Percentiles rank a stretch among this genome's conserved stretches.
Evolutionary conservation across 2,113 vertebrate species (phyloP).

Genomic region (Narcine bancroftii): DNA sequence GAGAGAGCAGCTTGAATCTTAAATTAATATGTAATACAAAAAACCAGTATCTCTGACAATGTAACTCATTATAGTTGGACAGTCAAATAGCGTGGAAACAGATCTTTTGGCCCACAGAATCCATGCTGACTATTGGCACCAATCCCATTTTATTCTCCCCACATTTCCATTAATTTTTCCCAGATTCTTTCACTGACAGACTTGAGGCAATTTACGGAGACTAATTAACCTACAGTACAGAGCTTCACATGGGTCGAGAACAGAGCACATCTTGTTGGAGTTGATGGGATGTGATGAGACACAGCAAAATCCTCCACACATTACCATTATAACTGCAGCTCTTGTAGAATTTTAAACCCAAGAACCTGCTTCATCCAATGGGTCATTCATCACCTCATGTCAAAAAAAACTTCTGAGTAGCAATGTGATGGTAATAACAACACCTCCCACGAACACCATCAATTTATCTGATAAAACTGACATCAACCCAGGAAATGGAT

Average conservation of each 20-base stretch:
- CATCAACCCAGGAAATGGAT: background rate
- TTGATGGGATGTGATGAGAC: background rate
- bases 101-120: too few relatives aligned
- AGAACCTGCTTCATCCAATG: background rate
- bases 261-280: background rate
- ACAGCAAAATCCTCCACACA: background rate
- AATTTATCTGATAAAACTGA: slow-evolving; percentile 13
- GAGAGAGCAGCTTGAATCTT: too few relatives aligned
- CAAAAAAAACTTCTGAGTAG: background rate
- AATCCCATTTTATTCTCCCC: too few relatives aligned
- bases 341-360: background rate
- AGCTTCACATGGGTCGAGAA: background rate
- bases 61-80: too few relatives aligned
- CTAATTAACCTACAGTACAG: background rate
- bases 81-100: too few relatives aligned
- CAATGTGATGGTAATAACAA: background rate
- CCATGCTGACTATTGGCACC: too few relatives aligned
- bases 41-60: too few relatives aligned
- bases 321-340: background rate
- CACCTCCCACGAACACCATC: background rate
- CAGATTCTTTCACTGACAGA: too few relatives aligned
- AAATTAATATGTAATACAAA: too few relatives aligned
- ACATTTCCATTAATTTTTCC: too few relatives aligned
- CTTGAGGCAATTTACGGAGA: too few relatives aligned
- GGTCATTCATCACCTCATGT: background rate